Evolutionary conservation across 2,888 invertebrate species (phyloP).

Genomic region (Chironomus tentans): DNA sequence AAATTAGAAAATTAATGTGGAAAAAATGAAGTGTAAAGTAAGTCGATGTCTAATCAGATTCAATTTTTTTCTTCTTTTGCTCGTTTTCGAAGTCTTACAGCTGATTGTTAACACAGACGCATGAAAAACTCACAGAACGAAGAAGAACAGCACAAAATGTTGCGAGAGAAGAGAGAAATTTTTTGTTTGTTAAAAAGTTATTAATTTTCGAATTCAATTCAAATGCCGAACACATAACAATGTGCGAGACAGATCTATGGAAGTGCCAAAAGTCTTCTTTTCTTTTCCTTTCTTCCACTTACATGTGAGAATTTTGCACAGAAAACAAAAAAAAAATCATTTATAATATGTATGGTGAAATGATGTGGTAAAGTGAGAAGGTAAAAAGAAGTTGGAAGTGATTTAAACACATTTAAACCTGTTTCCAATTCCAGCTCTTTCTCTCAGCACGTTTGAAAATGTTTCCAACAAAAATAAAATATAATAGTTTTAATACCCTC

Average conservation of each 20-base stretch:
- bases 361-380: neutral
- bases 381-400: neutral
- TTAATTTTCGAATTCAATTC: neutral
- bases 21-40: neutral
- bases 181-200: no score
- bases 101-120: neutral
- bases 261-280: neutral
- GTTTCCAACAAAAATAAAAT: no score
- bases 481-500: no score
- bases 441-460: neutral
- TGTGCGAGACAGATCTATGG: neutral
- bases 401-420: neutral
- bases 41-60: neutral
- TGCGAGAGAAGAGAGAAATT: neutral
- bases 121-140: no score
- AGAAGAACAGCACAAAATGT: no score
- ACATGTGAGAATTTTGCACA: neutral
- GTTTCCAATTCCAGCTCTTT: neutral
- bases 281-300: neutral
- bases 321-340: neutral
- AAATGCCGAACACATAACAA: neutral
- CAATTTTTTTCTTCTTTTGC: neutral
- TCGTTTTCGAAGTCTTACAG: neutral
- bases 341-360: neutral
- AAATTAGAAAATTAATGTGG: neutral